Evolutionary conservation across 2,888 invertebrate species (phyloP).

Genomic region (Hirtodrosophila histrioides): DNA sequence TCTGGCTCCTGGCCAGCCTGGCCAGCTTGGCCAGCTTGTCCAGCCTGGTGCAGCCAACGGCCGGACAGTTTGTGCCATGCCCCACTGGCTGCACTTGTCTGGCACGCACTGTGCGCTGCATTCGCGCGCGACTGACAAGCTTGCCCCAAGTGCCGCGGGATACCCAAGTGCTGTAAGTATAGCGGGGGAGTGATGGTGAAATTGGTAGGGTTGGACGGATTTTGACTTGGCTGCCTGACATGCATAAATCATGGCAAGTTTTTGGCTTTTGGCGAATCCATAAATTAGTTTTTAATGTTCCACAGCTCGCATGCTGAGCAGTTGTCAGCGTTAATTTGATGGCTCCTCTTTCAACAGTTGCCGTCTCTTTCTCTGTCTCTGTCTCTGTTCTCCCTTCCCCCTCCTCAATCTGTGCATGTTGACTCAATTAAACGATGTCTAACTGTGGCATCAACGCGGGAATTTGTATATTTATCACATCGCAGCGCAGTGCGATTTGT

Average conservation of each 20-base stretch:
- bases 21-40: conserved; percentile 33
- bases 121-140: conserved; percentile 75
- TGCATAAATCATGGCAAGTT: conserved; percentile 67
- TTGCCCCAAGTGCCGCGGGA: conserved; percentile 81
- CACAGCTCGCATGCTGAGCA: conserved; percentile 10
- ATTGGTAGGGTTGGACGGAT: background rate
- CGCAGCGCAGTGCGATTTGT: conserved; percentile 53
- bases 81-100: conserved; percentile 81
- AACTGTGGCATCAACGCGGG: conserved; percentile 45
- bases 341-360: conserved; percentile 20
- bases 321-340: conserved; percentile 61
- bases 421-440: conserved; percentile 74
- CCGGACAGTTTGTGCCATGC: conserved; percentile 57
- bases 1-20: conserved; percentile 15
- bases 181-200: background rate
- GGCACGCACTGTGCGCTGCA: conserved; percentile 81
- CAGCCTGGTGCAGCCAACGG: conserved; percentile 19
- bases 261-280: conserved; percentile 67
- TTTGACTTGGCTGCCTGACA: conserved; percentile 18
- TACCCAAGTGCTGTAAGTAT: conserved; percentile 83
- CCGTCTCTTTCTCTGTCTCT: background rate
- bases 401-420: conserved; percentile 37
- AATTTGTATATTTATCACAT: conserved; percentile 67
- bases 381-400: background rate
- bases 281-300: conserved; percentile 77